phyloP scores from a whole-genome alignment of 92 coral and sea anemone genomes.

The Isaurus tuberculatus region DNA sequence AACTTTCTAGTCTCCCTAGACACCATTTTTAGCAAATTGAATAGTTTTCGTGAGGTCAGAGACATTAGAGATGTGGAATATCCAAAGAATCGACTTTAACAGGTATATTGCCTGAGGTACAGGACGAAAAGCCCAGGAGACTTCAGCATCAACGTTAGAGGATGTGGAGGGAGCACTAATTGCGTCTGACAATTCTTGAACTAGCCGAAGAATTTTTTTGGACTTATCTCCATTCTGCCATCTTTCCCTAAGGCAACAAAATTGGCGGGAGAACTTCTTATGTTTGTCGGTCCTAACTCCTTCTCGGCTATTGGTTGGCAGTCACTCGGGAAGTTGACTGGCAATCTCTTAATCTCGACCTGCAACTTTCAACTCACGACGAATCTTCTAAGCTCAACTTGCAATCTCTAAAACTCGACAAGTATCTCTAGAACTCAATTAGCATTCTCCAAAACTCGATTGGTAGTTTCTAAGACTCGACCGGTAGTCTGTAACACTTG shows the following conservation, averaged over 20 bases:
- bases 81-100: background rate
- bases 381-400: too few species aligned
- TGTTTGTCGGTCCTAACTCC: background rate
- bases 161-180: slow-evolving; percentile 3
- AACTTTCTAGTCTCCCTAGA: slow-evolving; percentile 8
- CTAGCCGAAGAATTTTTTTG: too few species aligned
- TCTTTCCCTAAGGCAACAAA: too few species aligned
- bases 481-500: too few species aligned
- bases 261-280: background rate
- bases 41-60: slow-evolving; percentile 1
- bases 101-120: slow-evolving; percentile 2
- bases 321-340: background rate
- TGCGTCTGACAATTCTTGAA: background rate
- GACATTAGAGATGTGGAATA: slow-evolving; percentile 3
- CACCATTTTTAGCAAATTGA: slow-evolving; percentile 10
- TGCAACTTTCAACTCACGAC: background rate
- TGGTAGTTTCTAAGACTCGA: too few species aligned
- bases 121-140: background rate
- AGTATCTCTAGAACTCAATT: too few species aligned
- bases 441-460: too few species aligned
- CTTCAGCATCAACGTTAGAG: slow-evolving; percentile 1
- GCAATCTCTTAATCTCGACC: slow-evolving; percentile 6
- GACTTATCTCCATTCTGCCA: too few species aligned
- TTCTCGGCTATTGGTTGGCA: background rate
- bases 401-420: too few species aligned